These are phyloP conservation scores for Nicator chloris DNA, from an alignment of 2,113 vertebrate genomes.

Conservation along the genomic window DNA sequence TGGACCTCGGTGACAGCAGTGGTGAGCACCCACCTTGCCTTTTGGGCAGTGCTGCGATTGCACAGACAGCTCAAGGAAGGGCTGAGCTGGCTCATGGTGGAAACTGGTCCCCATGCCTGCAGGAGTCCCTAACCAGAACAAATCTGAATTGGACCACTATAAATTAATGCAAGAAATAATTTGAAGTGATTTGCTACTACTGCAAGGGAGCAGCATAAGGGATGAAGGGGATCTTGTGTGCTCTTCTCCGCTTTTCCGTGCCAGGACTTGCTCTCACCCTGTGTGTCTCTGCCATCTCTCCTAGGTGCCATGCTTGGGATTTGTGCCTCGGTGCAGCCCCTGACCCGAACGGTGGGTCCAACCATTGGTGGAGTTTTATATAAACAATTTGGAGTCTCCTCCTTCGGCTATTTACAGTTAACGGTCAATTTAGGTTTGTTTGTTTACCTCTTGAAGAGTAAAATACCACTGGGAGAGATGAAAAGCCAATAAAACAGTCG, in stretches of 20 bases:
- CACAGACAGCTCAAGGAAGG: fast-evolving
- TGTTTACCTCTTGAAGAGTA: constrained; percentile 69
- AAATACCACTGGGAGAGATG: neutral
- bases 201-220: neutral
- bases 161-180: neutral
- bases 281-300: neutral
- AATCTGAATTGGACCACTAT: neutral
- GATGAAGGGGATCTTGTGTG: fast-evolving
- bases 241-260: neutral
- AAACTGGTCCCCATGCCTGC: neutral
- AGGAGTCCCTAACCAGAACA: neutral
- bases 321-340: constrained; percentile 81
- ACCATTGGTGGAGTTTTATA: constrained; percentile 86
- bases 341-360: constrained; percentile 85
- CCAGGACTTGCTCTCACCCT: neutral
- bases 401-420: constrained; percentile 84
- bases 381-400: constrained; percentile 78
- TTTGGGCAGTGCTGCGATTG: fast-evolving
- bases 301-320: constrained; percentile 94
- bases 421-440: constrained; percentile 75
- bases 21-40: neutral
- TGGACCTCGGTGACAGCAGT: neutral
- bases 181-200: neutral
- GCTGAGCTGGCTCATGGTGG: neutral
- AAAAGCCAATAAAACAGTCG: constrained; percentile 27